phyloP scores from a whole-genome alignment of 1,140 invertebrate species.

The Pectinophora gossypiella region DNA sequence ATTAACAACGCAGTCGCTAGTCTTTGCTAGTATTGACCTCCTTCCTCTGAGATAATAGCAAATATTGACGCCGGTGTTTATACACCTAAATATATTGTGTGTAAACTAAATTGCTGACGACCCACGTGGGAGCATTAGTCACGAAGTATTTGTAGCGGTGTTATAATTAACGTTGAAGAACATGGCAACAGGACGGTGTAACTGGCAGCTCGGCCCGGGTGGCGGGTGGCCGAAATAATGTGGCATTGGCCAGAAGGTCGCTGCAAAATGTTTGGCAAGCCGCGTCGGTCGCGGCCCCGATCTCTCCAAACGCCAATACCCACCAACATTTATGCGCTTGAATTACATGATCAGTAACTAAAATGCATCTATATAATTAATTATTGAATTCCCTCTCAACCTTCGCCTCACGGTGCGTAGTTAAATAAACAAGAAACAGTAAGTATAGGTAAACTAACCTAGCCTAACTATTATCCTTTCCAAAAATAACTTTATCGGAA shows the following conservation, averaged over 20 bases:
- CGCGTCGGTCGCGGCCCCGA: conserved; percentile 24
- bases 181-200: conserved; percentile 22
- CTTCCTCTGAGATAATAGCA: no score
- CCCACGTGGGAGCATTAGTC: background rate
- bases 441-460: no score
- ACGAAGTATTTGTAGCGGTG: background rate
- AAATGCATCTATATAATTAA: background rate
- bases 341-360: background rate
- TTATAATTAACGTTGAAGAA: background rate
- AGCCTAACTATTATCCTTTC: no score
- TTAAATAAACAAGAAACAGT: no score
- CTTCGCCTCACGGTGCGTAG: no score
- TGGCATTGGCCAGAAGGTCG: conserved; percentile 62
- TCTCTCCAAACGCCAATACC: conserved; percentile 3
- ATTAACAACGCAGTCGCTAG: no score
- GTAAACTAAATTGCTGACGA: no score
- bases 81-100: no score
- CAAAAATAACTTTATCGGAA: no score
- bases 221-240: conserved; percentile 40
- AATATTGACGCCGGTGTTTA: no score
- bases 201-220: conserved; percentile 18
- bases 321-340: background rate
- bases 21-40: no score
- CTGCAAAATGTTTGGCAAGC: conserved; percentile 56
- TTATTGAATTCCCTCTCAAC: no score